Base-by-base conservation (phyloP, 1,140 invertebrate species). In the Drosophila quadrilineata region DNA sequence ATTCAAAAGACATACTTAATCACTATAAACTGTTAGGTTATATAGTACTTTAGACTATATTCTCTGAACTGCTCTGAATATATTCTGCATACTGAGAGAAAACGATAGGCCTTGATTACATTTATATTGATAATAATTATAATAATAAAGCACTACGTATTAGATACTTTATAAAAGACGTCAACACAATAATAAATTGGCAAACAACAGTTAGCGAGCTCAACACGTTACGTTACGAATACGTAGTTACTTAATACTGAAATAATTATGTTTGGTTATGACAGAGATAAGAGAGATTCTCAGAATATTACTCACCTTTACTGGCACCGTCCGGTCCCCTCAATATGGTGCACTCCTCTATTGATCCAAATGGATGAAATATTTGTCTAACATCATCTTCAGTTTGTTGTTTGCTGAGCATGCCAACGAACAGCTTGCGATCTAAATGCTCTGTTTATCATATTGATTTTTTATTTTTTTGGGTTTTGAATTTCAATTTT, bases 391-490 rank as follows among this genome's bases (percentile, higher is more conserved):
- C 96, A 95, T 99, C 98, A 89, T 99, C 98, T 94, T 99, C 98
- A 76, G 95, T 97, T 91, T 99, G 98, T 93, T 98, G 97, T 92
- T 99, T 99, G 92, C 97, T 98, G 90, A 99, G 96, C 98, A 99
- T 99, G 90, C 98, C 98, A 92, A 99, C 97, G 93, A 99, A 99
- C 92, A 99, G 94, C 94, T 99, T 99, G 91, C 98, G 94, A 93
- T 97, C 96, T 95, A 94, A 72, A 88, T 89, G 87, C 82, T 88
- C 87, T 88, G 75, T 76, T 72, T 43, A 45, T 52, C 36, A 64
- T 69, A 56, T 60, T 40, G 26, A 58, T 52, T 24, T 57, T 17
- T 31, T 66, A 29, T 56, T 36, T 28, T 56, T 40, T 31, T 35
- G 33, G 9, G 16, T 45, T 45, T 63, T 31, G 19, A 10, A 24